These are phyloP conservation scores for Toxostoma redivivum DNA, from an alignment of 2,113 vertebrate species.

Conservation along the genomic window DNA sequence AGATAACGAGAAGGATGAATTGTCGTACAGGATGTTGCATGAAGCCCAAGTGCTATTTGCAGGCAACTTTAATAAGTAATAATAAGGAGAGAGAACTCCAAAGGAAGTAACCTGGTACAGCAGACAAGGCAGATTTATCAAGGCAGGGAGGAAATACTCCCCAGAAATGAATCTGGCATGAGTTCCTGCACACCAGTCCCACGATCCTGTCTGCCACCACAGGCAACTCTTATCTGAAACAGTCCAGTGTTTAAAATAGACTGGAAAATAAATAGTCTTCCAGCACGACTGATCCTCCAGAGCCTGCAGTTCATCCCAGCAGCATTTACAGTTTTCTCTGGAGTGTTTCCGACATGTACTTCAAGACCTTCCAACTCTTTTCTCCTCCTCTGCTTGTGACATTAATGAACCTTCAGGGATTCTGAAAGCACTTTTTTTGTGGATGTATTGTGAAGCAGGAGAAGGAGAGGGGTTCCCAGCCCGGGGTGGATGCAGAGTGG, in stretches of 20 bases:
- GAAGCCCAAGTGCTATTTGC: conserved; percentile 62
- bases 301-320: conserved; percentile 71
- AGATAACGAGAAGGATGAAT: conserved; percentile 73
- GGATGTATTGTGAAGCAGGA: conserved; percentile 37
- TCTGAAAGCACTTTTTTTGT: conserved; percentile 38
- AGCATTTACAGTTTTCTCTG: conserved; percentile 73
- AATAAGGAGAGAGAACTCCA: conserved; percentile 62
- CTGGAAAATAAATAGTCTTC: conserved; percentile 73
- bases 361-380: conserved; percentile 64
- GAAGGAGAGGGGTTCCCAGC: not conserved
- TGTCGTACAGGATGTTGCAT: conserved; percentile 69
- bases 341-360: conserved; percentile 70
- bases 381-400: conserved; percentile 59
- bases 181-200: conserved; percentile 71
- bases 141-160: conserved; percentile 73
- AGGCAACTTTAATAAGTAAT: conserved; percentile 73
- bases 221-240: conserved; percentile 75
- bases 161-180: conserved; percentile 74
- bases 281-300: conserved; percentile 63
- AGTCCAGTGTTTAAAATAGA: conserved; percentile 76
- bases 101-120: conserved; percentile 74
- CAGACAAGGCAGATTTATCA: conserved; percentile 72
- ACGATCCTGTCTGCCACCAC: conserved; percentile 75
- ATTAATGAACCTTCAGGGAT: conserved; percentile 66
- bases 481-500: not conserved